Conservation (phyloP, 2,113 vertebrate species). For the Megaptera novaeangliae region DNA sequence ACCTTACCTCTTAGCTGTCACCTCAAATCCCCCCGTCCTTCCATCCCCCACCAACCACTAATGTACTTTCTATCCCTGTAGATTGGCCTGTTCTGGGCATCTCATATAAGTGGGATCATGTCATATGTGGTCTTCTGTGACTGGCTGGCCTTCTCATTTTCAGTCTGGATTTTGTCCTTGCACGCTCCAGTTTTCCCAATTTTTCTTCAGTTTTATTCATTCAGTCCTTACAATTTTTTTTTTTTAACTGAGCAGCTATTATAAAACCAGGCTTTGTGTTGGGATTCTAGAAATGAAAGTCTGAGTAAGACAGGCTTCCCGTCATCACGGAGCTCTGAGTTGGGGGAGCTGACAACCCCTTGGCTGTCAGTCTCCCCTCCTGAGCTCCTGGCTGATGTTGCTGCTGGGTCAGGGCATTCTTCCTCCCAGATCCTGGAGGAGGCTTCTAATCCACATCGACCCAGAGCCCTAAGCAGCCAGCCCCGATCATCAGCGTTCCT, state of each 20-base stretch:
- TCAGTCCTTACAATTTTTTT: not conserved
- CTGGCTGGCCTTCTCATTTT: not conserved
- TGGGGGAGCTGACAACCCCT: fast-evolving
- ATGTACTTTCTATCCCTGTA: not conserved
- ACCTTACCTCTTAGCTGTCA: not conserved
- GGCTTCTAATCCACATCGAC: not conserved
- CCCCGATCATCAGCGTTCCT: not conserved
- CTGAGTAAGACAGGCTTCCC: not conserved
- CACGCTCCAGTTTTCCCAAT: fast-evolving
- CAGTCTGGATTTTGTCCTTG: not conserved
- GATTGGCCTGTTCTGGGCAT: not conserved
- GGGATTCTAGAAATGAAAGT: not conserved
- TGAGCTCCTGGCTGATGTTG: fast-evolving
- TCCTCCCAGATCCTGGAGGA: not conserved
- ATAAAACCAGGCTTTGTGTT: not conserved
- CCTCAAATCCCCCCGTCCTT: fast-evolving
- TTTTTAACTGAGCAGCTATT: not conserved
- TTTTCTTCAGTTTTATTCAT: not conserved
- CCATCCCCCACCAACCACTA: not conserved
- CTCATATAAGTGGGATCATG: not conserved
- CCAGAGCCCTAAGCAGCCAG: no score
- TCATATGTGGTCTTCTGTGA: not conserved
- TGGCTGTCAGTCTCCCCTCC: not conserved
- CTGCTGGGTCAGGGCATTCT: not conserved
- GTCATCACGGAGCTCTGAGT: not conserved